Conservation (phyloP, 2,888 invertebrate genomes). For the Aelia acuminata region DNA sequence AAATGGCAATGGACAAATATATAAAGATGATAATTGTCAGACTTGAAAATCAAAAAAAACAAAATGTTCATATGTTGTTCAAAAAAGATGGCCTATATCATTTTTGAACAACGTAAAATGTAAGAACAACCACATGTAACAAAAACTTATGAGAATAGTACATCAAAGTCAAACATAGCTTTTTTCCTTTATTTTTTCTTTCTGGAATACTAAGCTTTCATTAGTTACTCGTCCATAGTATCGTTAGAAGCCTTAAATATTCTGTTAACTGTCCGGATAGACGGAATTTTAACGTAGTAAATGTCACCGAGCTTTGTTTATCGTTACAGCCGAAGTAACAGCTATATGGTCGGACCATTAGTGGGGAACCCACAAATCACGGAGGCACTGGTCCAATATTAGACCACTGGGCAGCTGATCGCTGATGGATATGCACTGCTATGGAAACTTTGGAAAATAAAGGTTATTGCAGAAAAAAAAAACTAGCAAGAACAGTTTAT, state of each 20-base stretch:
- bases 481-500: not conserved
- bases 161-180: too few relatives aligned
- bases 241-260: not conserved
- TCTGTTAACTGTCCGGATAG: not conserved
- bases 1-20: too few relatives aligned
- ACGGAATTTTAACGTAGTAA: not conserved
- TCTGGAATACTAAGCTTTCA: not conserved
- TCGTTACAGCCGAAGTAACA: not conserved
- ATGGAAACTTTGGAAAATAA: not conserved
- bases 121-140: too few relatives aligned
- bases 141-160: too few relatives aligned
- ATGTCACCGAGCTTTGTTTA: not conserved
- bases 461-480: not conserved
- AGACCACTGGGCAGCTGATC: not conserved
- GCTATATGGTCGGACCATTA: not conserved
- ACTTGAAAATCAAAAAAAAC: too few relatives aligned
- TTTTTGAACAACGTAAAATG: too few relatives aligned
- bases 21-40: too few relatives aligned
- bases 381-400: not conserved
- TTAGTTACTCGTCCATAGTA: not conserved
- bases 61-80: too few relatives aligned
- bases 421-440: not conserved
- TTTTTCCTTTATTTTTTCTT: too few relatives aligned
- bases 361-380: not conserved
- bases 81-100: too few relatives aligned